Base-by-base conservation (phyloP, 2,113 vertebrate species). In the Spilogale gracilis region DNA sequence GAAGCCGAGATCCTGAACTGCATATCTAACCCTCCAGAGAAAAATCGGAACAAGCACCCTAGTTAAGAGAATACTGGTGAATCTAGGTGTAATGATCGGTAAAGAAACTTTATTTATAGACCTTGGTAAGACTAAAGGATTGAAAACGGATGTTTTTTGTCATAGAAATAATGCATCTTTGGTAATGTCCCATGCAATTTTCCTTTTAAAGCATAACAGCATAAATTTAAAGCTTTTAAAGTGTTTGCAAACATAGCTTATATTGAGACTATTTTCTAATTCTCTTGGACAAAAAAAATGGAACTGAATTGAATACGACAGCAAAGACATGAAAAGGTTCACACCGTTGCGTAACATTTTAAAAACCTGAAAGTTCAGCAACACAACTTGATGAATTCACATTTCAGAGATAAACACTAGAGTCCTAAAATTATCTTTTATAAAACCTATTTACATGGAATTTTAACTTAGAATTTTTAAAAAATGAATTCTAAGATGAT, bases 331-430 rank as follows among this genome's bases (percentile, higher is more conserved):
- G 79, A 52, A 38, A 67, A 61, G 25, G 17, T 27, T 78, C 81
- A 43, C 50, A 96, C 80, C 91, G 98, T 83, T 65, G 0, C 48
- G 23, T 21, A 61, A 69, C 9, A 45, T 92, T 30, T 95, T 43
- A 32, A 91, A 61, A 97, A 32, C 21, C 94, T 67, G 56, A 61
- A 91, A 92, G 91, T 21, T 43, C 0, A 80, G 80, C 78, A 82
- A 91, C 56, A 71, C n/a, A 93, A 48, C 25, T 65, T 92, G 48
- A 98, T 76, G 91, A 96, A 32, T 78, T 71, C 91, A 91, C 81
- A 95, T 97, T 97, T 97, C 92, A 94, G 21, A 97, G 87, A 82
- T 90, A 97, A 96, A 95, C 74, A 92, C 21, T 92, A 69, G 2
- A 91, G 96, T 69, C 84, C 91, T 45, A 58, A 88, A 84, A 84